phyloP scores from a whole-genome alignment of 1,140 invertebrate species.

The Drosophila saltans region DNA sequence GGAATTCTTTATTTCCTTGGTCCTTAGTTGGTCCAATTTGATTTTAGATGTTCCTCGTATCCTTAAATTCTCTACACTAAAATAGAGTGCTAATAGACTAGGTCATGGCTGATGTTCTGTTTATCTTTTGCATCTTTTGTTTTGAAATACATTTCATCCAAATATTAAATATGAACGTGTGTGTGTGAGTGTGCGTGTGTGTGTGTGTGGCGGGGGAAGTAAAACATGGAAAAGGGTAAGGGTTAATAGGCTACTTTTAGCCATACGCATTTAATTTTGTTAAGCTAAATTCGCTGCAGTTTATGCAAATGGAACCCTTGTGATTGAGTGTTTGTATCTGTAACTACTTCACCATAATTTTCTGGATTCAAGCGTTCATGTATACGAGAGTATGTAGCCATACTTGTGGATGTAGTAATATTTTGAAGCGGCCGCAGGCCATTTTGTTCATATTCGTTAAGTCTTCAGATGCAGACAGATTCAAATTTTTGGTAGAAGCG shows the following conservation, averaged over 20 bases:
- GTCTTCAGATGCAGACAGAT: slow-evolving; percentile 81
- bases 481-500: slow-evolving; percentile 78
- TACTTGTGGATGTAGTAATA: slow-evolving; percentile 62
- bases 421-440: slow-evolving; percentile 65
- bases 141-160: no score
- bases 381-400: slow-evolving; percentile 34
- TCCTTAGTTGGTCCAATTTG: no score
- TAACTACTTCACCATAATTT: slow-evolving; percentile 61
- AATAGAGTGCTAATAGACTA: no score
- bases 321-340: slow-evolving; percentile 77
- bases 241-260: slow-evolving; percentile 9
- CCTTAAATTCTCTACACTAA: no score
- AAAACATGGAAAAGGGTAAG: background rate
- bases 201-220: background rate
- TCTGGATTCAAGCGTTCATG: slow-evolving; percentile 49
- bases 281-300: slow-evolving; percentile 12
- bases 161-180: no score
- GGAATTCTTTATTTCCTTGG: no score
- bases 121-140: no score
- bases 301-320: slow-evolving; percentile 45
- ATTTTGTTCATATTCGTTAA: slow-evolving; percentile 79
- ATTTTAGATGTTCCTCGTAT: no score
- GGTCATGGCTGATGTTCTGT: no score
- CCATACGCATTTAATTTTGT: slow-evolving; percentile 9
- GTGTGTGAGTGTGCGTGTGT: background rate